These are phyloP conservation scores for Papilio gigon DNA, from an alignment of 2,888 invertebrate species.

Conservation along the genomic window DNA sequence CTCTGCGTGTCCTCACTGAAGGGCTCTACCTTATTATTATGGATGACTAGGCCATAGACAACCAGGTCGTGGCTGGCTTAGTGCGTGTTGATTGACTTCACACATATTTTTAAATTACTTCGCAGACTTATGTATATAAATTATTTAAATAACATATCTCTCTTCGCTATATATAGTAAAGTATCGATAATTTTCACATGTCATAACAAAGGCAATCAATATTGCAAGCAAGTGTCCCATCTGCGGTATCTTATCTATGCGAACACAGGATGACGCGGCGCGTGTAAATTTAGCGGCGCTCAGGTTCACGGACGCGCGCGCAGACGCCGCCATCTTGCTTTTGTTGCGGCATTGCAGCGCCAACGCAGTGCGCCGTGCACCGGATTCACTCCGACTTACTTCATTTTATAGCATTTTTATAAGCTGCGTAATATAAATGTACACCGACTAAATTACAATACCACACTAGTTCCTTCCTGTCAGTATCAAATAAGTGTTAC, in stretches of 20 bases:
- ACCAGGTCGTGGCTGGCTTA: no score
- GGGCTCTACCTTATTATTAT: no score
- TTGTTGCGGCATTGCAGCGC: conserved; percentile 57
- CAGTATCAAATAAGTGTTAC: not conserved
- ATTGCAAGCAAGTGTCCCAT: conserved; percentile 21
- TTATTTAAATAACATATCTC: not conserved
- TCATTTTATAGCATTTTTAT: conserved; percentile 14
- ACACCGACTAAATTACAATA: no score
- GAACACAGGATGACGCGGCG: conserved; percentile 71
- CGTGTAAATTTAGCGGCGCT: conserved; percentile 74
- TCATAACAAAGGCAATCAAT: conserved; percentile 21
- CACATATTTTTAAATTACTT: no score
- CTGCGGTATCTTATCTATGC: conserved; percentile 48
- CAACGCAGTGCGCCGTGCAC: conserved; percentile 9
- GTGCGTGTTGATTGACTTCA: no score
- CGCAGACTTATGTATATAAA: no score
- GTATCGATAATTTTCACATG: not conserved
- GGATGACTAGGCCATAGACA: no score
- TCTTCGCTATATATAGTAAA: not conserved
- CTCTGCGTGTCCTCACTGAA: no score
- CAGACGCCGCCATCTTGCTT: conserved; percentile 64
- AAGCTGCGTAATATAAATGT: not conserved
- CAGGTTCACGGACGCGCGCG: conserved; percentile 75
- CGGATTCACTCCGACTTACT: conserved; percentile 19
- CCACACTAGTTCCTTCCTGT: no score